Conservation (phyloP, 2,113 vertebrate species). For the Solenodon paradoxus region DNA sequence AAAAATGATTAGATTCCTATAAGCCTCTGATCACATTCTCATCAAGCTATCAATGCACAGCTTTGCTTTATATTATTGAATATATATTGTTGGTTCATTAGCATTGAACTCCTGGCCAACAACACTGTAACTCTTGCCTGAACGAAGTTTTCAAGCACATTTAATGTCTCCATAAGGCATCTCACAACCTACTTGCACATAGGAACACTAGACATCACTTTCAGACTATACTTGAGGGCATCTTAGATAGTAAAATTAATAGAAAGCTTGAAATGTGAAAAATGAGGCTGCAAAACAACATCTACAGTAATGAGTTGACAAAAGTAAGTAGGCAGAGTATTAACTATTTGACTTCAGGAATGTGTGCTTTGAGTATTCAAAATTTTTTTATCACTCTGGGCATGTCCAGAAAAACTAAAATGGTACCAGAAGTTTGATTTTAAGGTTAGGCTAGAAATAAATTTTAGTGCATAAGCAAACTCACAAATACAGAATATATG, state of each 20-base stretch:
- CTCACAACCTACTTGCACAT: neutral
- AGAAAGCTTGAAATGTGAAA: neutral
- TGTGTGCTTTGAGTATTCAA: neutral
- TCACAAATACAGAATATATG: neutral
- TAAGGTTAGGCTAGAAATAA: neutral
- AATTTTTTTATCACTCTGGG: neutral
- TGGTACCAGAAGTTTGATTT: neutral
- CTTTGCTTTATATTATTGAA: neutral
- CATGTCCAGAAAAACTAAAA: neutral
- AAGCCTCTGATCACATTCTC: neutral
- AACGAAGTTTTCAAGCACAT: neutral
- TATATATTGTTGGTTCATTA: neutral
- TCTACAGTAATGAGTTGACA: neutral
- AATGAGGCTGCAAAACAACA: neutral
- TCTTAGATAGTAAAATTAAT: neutral
- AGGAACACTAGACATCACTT: neutral
- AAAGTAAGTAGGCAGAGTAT: neutral
- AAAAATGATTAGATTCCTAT: neutral
- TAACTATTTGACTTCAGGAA: neutral
- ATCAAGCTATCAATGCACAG: neutral
- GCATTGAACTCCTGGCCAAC: neutral
- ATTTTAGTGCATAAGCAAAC: neutral
- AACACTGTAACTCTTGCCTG: neutral
- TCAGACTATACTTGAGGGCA: neutral
- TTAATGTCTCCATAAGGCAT: neutral